phyloP scores from a whole-genome alignment of 2,797 vertebrate species.

The Gallirallus australis region DNA sequence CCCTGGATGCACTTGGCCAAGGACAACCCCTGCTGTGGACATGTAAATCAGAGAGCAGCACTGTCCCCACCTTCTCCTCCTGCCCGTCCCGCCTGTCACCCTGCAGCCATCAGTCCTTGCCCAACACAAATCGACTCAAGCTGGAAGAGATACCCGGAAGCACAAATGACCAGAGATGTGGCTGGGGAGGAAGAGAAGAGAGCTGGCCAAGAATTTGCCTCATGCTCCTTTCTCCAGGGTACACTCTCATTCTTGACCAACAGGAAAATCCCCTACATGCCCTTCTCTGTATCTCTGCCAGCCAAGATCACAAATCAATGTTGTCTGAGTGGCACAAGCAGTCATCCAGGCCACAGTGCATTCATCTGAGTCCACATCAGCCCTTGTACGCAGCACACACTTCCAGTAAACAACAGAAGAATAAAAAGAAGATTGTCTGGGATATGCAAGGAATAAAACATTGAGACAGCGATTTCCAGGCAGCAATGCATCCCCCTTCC shows the following conservation, averaged over 20 bases:
- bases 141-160: neutral
- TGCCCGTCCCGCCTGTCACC: neutral
- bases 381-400: neutral
- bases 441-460: neutral
- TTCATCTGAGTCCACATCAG: neutral
- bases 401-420: neutral
- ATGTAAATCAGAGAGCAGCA: neutral
- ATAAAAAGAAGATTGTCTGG: neutral
- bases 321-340: neutral
- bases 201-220: neutral
- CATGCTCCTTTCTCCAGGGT: neutral
- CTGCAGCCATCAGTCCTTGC: neutral
- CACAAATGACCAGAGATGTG: neutral
- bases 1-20: neutral
- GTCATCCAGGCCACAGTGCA: neutral
- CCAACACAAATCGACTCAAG: neutral
- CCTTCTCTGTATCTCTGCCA: neutral
- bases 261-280: neutral
- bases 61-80: neutral
- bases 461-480: neutral
- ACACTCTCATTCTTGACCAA: neutral
- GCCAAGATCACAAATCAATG: neutral
- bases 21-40: constrained; percentile 12
- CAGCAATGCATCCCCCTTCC: neutral
- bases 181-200: neutral